Conservation (phyloP, 2,888 invertebrate species). For the Apodemia zela region DNA sequence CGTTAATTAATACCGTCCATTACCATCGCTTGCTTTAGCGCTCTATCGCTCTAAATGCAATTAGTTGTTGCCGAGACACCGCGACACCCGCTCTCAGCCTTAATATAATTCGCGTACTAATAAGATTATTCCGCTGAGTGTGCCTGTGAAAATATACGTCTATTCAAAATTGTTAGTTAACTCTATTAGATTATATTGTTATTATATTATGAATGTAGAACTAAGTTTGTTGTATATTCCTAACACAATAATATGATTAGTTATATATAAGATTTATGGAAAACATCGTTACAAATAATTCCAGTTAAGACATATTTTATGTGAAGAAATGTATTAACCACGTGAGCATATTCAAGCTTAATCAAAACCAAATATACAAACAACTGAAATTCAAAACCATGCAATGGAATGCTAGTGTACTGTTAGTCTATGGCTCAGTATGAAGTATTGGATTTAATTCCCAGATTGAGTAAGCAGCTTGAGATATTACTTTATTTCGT, state of each 20-base stretch:
- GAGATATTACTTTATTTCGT: no score
- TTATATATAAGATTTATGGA: neutral
- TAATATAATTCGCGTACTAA: conserved; percentile 70
- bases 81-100: conserved; percentile 63
- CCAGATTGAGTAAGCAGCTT: no score
- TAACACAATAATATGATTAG: neutral
- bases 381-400: no score
- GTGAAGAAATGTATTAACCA: no score
- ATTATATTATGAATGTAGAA: neutral
- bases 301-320: no score
- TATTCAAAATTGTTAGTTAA: conserved; percentile 20
- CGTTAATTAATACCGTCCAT: conserved; percentile 77
- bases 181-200: conserved; percentile 10
- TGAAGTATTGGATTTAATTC: no score
- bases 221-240: neutral
- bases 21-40: conserved; percentile 68
- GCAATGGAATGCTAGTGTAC: no score
- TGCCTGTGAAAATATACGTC: conserved; percentile 59
- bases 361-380: no score
- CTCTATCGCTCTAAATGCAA: conserved; percentile 72
- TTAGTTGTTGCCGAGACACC: conserved; percentile 62
- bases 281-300: no score
- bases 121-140: conserved; percentile 60
- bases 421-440: no score
- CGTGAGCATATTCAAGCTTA: no score